These are phyloP conservation scores for Pao palembangensis DNA, from an alignment of 2,113 vertebrate genomes.

Conservation along the genomic window DNA sequence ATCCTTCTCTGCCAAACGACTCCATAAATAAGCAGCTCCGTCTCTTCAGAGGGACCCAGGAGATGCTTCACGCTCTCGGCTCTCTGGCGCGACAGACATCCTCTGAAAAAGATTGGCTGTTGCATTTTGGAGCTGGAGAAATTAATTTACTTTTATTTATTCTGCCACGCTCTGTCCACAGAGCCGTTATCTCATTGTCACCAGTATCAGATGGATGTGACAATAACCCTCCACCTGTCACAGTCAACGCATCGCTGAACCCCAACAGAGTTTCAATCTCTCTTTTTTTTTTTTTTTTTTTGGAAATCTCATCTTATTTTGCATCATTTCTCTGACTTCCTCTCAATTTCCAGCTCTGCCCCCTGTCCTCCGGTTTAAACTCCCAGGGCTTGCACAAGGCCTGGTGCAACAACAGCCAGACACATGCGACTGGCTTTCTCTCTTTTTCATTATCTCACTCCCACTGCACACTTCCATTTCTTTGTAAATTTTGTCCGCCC, in stretches of 20 bases:
- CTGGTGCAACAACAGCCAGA: background rate
- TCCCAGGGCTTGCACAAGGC: constrained; percentile 11
- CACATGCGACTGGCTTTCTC: constrained; percentile 30
- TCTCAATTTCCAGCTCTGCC: background rate
- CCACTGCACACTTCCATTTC: constrained; percentile 27
- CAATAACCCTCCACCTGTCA: constrained; percentile 8
- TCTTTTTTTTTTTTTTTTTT: background rate
- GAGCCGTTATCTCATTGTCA: constrained; percentile 22
- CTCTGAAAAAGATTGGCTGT: constrained; percentile 15
- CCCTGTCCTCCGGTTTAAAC: constrained; percentile 8
- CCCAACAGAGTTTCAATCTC: background rate
- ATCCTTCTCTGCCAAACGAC: background rate
- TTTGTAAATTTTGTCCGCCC: constrained; percentile 46
- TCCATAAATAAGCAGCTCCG: background rate
- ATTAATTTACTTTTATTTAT: constrained; percentile 30
- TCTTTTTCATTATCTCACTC: constrained; percentile 33
- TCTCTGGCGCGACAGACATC: background rate
- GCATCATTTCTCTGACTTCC: background rate
- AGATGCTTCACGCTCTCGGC: background rate
- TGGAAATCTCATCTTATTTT: background rate
- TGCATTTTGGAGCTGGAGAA: constrained; percentile 19
- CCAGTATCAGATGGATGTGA: constrained; percentile 14
- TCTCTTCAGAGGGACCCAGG: background rate
- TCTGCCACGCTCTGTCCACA: constrained; percentile 2
- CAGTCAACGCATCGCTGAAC: background rate